Percentiles rank a stretch among this genome's conserved stretches.
Conservation (phyloP, 2,888 invertebrate genomes). For the Dexiosoma caninum region DNA sequence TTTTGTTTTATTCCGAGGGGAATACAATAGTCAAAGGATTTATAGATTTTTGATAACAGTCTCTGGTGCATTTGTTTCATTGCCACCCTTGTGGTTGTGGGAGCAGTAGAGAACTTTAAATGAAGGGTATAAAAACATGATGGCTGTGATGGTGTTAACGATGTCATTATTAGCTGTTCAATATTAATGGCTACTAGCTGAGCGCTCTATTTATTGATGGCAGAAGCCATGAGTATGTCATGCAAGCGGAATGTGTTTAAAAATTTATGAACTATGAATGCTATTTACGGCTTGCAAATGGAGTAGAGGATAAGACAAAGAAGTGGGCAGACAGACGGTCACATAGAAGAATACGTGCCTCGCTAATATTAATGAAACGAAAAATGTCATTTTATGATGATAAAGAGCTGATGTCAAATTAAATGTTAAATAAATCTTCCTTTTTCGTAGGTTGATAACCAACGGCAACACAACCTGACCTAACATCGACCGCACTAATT, state of each 20-base stretch:
- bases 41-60: slow-evolving; percentile 30
- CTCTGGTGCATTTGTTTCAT: background rate
- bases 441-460: slow-evolving; percentile 16
- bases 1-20: slow-evolving; percentile 24
- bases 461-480: background rate
- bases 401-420: slow-evolving; percentile 50
- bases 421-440: slow-evolving; percentile 41
- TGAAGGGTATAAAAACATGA: background rate
- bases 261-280: slow-evolving; percentile 33
- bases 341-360: background rate
- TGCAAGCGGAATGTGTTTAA: background rate
- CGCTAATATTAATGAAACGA: slow-evolving; percentile 1
- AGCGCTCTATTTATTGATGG: background rate
- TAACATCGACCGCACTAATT: slow-evolving; percentile 23
- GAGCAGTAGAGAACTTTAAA: background rate
- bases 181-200: slow-evolving; percentile 55
- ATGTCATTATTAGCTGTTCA: slow-evolving; percentile 58
- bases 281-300: background rate
- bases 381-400: slow-evolving; percentile 58
- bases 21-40: background rate
- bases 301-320: background rate
- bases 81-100: background rate
- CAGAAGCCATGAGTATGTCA: background rate
- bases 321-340: background rate
- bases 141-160: slow-evolving; percentile 15